Conservation (phyloP, 2,888 invertebrate genomes). For the Cabera pusaria region DNA sequence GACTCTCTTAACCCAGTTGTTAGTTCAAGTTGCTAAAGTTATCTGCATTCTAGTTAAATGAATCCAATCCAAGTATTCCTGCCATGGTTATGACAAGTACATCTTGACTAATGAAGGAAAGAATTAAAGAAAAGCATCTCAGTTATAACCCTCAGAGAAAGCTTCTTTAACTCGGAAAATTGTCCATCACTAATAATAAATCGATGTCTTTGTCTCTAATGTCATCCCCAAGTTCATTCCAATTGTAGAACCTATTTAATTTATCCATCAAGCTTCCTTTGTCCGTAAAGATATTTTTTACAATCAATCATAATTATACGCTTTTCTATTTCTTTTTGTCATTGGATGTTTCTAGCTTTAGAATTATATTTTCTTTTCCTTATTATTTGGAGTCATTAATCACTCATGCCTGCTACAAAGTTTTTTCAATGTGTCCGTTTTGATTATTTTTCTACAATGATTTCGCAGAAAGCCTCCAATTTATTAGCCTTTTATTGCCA, state of each 20-base stretch:
- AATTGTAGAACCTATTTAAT: conserved; percentile 21
- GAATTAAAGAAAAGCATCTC: conserved; percentile 27
- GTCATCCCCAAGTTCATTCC: conserved; percentile 30
- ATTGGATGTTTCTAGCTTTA: conserved; percentile 9
- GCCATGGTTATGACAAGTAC: too few species aligned
- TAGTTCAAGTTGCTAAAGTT: too few species aligned
- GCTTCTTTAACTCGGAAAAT: conserved; percentile 21
- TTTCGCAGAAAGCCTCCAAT: background rate
- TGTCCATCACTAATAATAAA: conserved; percentile 34
- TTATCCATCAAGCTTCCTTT: conserved; percentile 15
- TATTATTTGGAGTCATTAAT: conserved; percentile 18
- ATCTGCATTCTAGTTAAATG: too few species aligned
- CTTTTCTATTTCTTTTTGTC: conserved; percentile 23
- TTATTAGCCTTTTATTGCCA: background rate
- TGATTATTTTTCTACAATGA: conserved; percentile 6
- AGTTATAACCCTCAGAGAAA: conserved; percentile 25
- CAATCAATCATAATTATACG: conserved; percentile 25
- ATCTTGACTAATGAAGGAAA: conserved; percentile 15
- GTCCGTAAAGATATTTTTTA: conserved; percentile 16
- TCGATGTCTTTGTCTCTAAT: conserved; percentile 33
- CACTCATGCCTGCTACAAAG: conserved; percentile 12
- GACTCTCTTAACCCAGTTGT: too few species aligned
- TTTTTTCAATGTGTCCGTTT: conserved; percentile 37
- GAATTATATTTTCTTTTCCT: conserved; percentile 14
- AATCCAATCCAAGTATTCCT: too few species aligned